These are phyloP conservation scores for Branchellion lobata DNA, from an alignment of 2,888 invertebrate species.

Conservation along the genomic window DNA sequence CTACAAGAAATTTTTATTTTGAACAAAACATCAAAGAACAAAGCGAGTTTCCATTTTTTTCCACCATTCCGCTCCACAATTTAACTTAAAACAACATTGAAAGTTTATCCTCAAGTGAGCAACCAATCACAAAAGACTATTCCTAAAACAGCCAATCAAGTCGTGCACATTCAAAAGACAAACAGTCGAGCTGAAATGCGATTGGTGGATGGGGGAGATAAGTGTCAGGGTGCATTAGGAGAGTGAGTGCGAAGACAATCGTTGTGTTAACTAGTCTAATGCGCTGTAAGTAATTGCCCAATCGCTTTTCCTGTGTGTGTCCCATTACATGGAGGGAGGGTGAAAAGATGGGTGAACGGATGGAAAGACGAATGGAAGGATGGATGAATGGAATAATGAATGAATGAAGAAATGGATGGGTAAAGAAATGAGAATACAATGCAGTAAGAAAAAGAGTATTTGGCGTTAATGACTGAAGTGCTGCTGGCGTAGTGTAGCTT, in stretches of 20 bases:
- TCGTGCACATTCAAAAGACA: neutral
- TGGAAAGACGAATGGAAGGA: too few species aligned
- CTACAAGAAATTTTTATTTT: too few species aligned
- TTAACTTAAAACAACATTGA: neutral
- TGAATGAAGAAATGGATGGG: too few species aligned
- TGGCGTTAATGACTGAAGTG: too few species aligned
- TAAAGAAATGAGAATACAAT: too few species aligned
- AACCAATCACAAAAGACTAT: constrained; percentile 5
- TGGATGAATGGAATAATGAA: too few species aligned
- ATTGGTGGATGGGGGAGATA: neutral
- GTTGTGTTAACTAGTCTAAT: neutral
- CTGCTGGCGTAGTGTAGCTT: too few species aligned
- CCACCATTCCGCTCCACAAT: too few species aligned
- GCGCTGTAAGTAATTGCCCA: constrained; percentile 3
- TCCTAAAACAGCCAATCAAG: neutral
- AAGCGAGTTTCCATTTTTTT: too few species aligned
- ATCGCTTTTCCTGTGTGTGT: neutral
- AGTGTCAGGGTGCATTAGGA: neutral
- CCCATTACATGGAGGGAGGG: neutral
- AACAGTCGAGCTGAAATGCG: neutral
- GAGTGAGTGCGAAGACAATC: neutral
- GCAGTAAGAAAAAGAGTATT: too few species aligned
- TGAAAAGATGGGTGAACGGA: too few species aligned
- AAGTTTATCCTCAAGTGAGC: neutral
- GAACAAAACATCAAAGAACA: too few species aligned